A percentile compares a stretch with the other conserved stretches of the same genome.
phyloP scores from a whole-genome alignment of 2,888 invertebrate genomes.

The Trachelus stipa region DNA sequence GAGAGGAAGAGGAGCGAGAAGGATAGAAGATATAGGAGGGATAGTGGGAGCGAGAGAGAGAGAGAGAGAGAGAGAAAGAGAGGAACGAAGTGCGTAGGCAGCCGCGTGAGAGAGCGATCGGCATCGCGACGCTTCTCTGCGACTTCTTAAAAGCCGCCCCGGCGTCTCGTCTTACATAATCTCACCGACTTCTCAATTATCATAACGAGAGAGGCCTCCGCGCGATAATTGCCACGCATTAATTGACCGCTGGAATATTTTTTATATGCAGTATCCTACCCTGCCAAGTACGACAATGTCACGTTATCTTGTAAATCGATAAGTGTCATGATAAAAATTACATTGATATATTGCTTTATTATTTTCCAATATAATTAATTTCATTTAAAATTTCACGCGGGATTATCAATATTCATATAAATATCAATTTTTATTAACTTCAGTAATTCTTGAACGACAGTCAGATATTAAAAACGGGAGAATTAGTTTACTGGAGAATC shows the following conservation, averaged over 20 bases:
- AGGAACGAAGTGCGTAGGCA: slow-evolving; percentile 20
- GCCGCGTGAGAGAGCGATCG: slow-evolving; percentile 22
- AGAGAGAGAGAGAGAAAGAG: too few relatives aligned
- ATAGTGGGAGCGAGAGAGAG: too few relatives aligned
- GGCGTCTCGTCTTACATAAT: slow-evolving; percentile 24
- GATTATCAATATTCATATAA: not conserved
- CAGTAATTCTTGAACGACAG: slow-evolving; percentile 25
- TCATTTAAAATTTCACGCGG: not conserved
- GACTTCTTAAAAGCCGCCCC: slow-evolving; percentile 12
- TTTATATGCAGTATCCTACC: not conserved
- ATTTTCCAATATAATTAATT: not conserved
- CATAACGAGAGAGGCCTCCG: slow-evolving; percentile 9
- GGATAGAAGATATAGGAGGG: not conserved
- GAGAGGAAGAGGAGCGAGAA: not conserved
- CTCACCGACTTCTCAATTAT: slow-evolving; percentile 23
- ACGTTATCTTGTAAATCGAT: not conserved
- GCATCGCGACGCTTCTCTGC: slow-evolving; percentile 5
- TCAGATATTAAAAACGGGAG: slow-evolving; percentile 48
- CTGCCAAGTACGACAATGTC: not conserved
- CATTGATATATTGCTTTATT: not conserved
- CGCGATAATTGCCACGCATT: not conserved
- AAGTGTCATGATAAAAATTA: not conserved
- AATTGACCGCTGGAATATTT: not conserved
- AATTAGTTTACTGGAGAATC: slow-evolving; percentile 36
- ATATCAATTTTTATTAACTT: not conserved